phyloP scores from a whole-genome alignment of 2,113 vertebrate genomes.

The Gopherus evgoodei region DNA sequence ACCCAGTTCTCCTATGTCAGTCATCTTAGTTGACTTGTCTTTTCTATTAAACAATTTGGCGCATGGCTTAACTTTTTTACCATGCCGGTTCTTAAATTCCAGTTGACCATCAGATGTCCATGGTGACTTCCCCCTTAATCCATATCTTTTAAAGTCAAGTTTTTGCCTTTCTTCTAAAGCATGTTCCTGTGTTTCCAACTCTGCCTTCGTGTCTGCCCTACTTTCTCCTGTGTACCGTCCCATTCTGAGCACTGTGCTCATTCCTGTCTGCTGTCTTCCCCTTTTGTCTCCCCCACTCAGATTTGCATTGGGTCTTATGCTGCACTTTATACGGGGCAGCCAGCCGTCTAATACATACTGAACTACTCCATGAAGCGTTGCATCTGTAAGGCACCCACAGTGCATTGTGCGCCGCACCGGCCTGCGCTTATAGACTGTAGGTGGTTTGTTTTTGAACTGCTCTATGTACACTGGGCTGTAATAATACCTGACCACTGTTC shows the following conservation, averaged over 20 bases:
- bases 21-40: neutral
- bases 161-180: constrained; percentile 1
- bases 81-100: neutral
- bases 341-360: neutral
- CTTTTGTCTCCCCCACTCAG: neutral
- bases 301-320: neutral
- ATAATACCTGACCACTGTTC: neutral
- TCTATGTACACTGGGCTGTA: neutral
- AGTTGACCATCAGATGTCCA: neutral
- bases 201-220: neutral
- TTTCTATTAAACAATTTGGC: neutral
- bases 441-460: constrained; percentile 4
- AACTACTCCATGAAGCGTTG: neutral
- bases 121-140: neutral
- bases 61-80: constrained; percentile 11
- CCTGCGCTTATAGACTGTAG: neutral
- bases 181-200: neutral
- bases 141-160: neutral
- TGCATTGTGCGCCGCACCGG: neutral
- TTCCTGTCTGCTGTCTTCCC: neutral
- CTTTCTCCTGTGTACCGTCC: neutral
- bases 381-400: neutral
- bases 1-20: neutral
- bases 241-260: neutral
- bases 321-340: neutral